Evolutionary conservation across 2,113 vertebrate genomes (phyloP).

Genomic region (Gallinago media): DNA sequence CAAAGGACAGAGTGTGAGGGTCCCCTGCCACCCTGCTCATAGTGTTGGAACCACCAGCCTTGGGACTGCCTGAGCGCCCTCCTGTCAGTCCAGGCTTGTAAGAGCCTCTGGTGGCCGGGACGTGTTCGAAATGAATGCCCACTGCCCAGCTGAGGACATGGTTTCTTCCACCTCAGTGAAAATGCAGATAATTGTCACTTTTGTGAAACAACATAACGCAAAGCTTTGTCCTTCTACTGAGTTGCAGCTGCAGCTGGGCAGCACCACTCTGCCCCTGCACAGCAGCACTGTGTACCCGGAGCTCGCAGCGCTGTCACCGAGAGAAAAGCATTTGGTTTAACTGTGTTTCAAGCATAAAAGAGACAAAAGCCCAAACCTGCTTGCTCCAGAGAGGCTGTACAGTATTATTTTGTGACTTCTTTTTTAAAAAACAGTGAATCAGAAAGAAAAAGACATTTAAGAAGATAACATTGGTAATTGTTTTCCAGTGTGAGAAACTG

Average conservation of each 20-base stretch:
- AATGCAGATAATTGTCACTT: slow-evolving; percentile 37
- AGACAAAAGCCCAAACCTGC: slow-evolving; percentile 41
- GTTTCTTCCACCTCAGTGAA: neutral
- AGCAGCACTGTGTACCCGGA: slow-evolving; percentile 48
- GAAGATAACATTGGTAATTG: neutral
- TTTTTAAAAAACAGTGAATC: neutral
- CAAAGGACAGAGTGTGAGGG: neutral
- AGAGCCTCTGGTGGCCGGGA: neutral
- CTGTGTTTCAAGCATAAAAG: slow-evolving; percentile 25
- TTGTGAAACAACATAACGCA: slow-evolving; percentile 50
- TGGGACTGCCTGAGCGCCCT: neutral
- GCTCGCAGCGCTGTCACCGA: slow-evolving; percentile 44
- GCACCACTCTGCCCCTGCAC: slow-evolving; percentile 41
- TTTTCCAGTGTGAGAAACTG: neutral
- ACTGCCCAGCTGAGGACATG: slow-evolving; percentile 1
- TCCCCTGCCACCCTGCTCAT: neutral
- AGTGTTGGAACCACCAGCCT: neutral
- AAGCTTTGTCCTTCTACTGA: slow-evolving; percentile 64
- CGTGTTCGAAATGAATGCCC: neutral
- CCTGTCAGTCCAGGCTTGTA: neutral
- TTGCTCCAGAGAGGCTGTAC: neutral
- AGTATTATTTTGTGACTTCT: slow-evolving; percentile 31
- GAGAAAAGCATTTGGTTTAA: slow-evolving; percentile 7
- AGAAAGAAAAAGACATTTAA: slow-evolving; percentile 11
- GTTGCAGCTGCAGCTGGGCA: slow-evolving; percentile 69